phyloP scores from a whole-genome alignment of 1,140 invertebrate genomes.

The Camponotus pennsylvanicus region DNA sequence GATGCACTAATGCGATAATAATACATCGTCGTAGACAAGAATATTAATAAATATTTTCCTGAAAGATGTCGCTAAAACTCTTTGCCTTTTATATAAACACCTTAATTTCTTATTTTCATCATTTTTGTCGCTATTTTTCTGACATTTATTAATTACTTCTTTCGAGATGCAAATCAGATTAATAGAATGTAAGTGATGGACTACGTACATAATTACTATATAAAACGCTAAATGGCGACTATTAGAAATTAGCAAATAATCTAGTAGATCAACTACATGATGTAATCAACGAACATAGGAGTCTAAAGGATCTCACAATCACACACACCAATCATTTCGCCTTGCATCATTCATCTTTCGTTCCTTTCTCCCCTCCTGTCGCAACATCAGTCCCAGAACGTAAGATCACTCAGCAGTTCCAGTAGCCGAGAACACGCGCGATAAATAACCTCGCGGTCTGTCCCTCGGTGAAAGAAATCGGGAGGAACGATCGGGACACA shows the following conservation, averaged over 20 bases:
- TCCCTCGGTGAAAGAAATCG: conserved; percentile 51
- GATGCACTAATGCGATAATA: conserved; percentile 47
- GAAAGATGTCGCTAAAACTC: background rate
- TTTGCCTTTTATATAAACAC: background rate
- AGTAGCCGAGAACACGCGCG: conserved; percentile 57
- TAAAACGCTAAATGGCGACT: background rate
- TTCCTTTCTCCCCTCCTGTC: conserved; percentile 24
- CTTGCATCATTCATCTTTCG: conserved; percentile 47
- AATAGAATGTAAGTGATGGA: background rate
- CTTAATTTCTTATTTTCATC: conserved; percentile 10
- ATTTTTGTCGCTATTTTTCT: background rate
- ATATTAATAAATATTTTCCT: background rate
- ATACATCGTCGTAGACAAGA: conserved; percentile 12
- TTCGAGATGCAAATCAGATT: background rate
- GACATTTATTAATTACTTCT: background rate
- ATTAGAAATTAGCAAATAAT: conserved; percentile 39
- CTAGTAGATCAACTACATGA: conserved; percentile 19
- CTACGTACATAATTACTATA: background rate
- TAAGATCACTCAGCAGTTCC: conserved; percentile 51
- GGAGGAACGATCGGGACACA: conserved; percentile 48
- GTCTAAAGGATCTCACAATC: conserved; percentile 43
- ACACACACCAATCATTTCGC: conserved; percentile 49
- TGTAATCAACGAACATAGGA: conserved; percentile 6
- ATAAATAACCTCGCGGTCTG: conserved; percentile 62
- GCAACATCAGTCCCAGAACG: conserved; percentile 34